phyloP scores from a whole-genome alignment of 2,888 invertebrate genomes.

The Pinctada fucata region DNA sequence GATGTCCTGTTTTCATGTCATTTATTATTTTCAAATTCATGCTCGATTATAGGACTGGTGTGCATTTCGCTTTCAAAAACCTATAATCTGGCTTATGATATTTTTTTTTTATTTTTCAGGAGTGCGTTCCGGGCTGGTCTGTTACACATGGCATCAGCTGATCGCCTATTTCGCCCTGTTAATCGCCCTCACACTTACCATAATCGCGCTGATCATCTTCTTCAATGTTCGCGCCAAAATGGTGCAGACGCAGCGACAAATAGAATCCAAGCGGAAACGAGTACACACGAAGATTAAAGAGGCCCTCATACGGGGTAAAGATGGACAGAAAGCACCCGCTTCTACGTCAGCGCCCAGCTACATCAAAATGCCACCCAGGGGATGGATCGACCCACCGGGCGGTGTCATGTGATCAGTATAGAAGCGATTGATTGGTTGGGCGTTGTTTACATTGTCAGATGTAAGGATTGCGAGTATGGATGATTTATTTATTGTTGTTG shows the following conservation, averaged over 20 bases:
- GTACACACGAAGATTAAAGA: constrained; percentile 36
- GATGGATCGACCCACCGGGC: neutral
- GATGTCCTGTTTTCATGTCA: too few species aligned
- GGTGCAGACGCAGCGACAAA: constrained; percentile 25
- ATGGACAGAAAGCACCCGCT: constrained; percentile 34
- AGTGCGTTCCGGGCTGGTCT: neutral
- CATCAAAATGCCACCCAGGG: neutral
- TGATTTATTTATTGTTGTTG: too few species aligned
- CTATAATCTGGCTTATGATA: neutral
- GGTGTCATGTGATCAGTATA: neutral
- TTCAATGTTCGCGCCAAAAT: constrained; percentile 30
- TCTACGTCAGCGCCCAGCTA: constrained; percentile 14
- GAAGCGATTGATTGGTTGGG: too few species aligned
- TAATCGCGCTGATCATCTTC: constrained; percentile 30
- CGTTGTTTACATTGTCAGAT: too few species aligned
- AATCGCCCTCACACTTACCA: constrained; percentile 15
- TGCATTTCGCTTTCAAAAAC: too few species aligned
- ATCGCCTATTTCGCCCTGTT: constrained; percentile 31
- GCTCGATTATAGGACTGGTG: too few species aligned
- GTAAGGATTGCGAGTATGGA: too few species aligned
- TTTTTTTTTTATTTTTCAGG: neutral
- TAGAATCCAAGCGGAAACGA: constrained; percentile 30
- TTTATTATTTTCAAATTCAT: too few species aligned
- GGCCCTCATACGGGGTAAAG: constrained; percentile 30
- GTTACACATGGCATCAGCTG: constrained; percentile 25